phyloP scores from a whole-genome alignment of 2,797 vertebrate species.

The Ptychadena robeensis region DNA sequence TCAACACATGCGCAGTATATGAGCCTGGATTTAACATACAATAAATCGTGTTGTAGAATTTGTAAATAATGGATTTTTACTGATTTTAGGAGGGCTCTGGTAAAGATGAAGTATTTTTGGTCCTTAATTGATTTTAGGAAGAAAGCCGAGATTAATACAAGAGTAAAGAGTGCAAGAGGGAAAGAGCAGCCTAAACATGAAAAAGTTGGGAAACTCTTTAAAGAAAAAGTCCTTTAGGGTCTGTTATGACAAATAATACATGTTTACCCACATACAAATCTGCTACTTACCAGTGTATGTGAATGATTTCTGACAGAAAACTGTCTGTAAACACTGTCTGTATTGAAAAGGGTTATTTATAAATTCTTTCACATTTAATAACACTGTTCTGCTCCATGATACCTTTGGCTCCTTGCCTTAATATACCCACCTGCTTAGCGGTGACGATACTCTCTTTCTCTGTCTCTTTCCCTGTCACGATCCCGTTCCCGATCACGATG shows the following conservation, averaged over 20 bases:
- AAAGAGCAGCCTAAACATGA: not conserved
- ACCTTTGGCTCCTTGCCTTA: conserved; percentile 19
- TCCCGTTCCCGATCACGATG: conserved; percentile 94
- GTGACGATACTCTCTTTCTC: conserved; percentile 95
- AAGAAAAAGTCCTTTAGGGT: not conserved
- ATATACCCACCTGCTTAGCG: conserved; percentile 87
- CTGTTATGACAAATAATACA: not conserved
- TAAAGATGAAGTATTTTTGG: too few relatives aligned
- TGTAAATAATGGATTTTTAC: too few relatives aligned
- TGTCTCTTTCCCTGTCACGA: conserved; percentile 90
- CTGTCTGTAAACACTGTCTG: not conserved
- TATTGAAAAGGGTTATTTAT: not conserved
- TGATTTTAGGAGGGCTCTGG: too few relatives aligned
- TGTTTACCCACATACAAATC: not conserved
- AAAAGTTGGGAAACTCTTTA: too few relatives aligned
- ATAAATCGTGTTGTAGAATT: too few relatives aligned
- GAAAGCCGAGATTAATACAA: too few relatives aligned
- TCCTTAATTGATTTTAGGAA: too few relatives aligned
- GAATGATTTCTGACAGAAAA: not conserved
- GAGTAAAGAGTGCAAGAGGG: too few relatives aligned
- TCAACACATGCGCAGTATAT: too few relatives aligned
- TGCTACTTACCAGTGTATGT: conserved; percentile 26
- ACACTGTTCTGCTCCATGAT: conserved; percentile 12
- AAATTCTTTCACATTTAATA: not conserved
- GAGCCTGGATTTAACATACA: too few relatives aligned